Evolutionary conservation across 2,888 invertebrate species (phyloP).

Genomic region (Alloplasta piceator): DNA sequence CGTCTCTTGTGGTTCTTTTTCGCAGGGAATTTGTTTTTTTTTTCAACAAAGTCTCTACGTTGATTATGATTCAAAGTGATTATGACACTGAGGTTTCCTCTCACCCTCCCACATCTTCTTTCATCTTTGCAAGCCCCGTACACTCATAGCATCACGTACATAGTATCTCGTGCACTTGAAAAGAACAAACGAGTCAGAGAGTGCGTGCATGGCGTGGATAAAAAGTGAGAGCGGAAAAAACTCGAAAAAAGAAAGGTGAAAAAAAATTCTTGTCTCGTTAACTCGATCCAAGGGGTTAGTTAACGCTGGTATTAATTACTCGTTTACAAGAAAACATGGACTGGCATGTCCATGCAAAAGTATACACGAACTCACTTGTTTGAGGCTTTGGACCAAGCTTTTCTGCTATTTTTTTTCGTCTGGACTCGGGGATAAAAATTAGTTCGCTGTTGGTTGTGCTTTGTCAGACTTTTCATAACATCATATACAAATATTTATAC

Average conservation of each 20-base stretch:
- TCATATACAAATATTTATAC: background rate
- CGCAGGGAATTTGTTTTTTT: background rate
- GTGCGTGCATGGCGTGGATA: background rate
- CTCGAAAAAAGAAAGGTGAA: conserved; percentile 30
- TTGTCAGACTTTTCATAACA: conserved; percentile 5
- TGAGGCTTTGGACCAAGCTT: background rate
- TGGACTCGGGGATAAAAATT: conserved; percentile 15
- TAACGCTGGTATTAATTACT: conserved; percentile 50
- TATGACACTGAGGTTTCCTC: conserved; percentile 20
- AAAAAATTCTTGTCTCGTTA: conserved; percentile 51
- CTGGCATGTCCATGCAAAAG: background rate
- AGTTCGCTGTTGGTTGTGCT: conserved; percentile 22
- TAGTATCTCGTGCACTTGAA: background rate
- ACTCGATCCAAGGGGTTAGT: conserved; percentile 38
- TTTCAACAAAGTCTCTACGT: background rate
- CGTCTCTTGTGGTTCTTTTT: background rate
- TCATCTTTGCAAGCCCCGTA: background rate
- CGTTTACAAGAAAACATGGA: conserved; percentile 29
- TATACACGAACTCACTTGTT: background rate
- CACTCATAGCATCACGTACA: conserved; percentile 14
- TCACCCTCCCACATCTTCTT: background rate
- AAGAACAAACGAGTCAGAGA: background rate
- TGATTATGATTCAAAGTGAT: conserved; percentile 19
- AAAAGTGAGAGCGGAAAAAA: background rate
- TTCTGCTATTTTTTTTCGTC: background rate